phyloP scores from a whole-genome alignment of 2,113 vertebrate genomes.

The Macroglossus sobrinus region DNA sequence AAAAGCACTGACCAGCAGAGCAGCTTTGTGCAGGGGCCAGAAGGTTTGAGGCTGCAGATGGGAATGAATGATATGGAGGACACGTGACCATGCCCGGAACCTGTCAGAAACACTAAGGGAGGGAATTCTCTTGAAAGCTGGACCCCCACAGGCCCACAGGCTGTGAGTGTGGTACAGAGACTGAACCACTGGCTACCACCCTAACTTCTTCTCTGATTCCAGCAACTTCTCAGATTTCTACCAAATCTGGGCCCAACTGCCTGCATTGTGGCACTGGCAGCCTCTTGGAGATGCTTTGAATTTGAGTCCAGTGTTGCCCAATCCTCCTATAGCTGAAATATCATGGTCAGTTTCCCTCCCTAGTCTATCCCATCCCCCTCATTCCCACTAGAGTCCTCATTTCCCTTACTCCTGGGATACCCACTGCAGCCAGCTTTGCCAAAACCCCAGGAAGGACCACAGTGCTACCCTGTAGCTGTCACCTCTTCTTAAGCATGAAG shows the following conservation, averaged over 20 bases:
- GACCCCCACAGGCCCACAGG: background rate
- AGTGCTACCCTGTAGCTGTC: background rate
- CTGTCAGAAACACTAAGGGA: background rate
- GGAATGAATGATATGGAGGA: background rate
- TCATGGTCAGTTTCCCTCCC: background rate
- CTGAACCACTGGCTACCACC: background rate
- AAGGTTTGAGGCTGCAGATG: background rate
- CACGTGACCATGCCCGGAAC: background rate
- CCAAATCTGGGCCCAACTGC: background rate
- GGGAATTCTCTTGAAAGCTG: background rate
- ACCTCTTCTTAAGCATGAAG: background rate
- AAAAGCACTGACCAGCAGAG: background rate
- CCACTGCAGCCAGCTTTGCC: background rate
- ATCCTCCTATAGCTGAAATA: background rate
- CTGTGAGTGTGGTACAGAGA: background rate
- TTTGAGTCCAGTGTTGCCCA: background rate
- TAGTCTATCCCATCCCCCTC: background rate
- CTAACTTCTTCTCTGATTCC: background rate
- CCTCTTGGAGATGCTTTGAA: background rate
- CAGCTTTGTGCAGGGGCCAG: background rate
- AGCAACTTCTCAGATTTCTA: background rate
- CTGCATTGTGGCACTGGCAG: too few relatives aligned
- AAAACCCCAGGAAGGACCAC: background rate
- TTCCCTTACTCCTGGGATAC: background rate
- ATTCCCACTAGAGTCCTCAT: too few relatives aligned